A percentile compares a stretch with the other conserved stretches of the same genome.
phyloP scores from a whole-genome alignment of 2,113 vertebrate genomes.

The Aramus guarauna region DNA sequence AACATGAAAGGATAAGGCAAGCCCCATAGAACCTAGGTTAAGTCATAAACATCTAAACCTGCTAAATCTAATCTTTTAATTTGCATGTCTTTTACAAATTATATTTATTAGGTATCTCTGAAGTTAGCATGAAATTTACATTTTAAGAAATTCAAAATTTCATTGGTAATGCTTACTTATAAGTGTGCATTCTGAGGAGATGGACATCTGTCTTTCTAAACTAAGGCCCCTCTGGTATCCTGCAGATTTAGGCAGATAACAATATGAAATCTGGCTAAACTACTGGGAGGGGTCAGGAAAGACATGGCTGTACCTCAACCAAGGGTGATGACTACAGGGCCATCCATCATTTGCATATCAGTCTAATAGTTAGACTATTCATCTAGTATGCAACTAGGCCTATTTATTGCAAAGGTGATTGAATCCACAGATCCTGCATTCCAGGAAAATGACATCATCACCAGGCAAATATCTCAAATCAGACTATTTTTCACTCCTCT shows the following conservation, averaged over 20 bases:
- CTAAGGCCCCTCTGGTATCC: neutral
- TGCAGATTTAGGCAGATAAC: neutral
- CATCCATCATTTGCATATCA: neutral
- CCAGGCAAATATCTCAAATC: neutral
- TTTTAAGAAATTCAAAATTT: neutral
- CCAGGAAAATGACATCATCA: neutral
- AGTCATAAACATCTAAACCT: neutral
- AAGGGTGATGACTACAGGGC: neutral
- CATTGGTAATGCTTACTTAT: fast-evolving
- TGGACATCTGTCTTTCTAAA: neutral
- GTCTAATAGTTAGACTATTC: neutral
- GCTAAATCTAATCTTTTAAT: neutral
- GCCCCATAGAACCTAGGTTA: neutral
- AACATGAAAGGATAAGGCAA: neutral
- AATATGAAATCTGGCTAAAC: neutral
- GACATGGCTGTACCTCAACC: neutral
- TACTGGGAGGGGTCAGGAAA: neutral
- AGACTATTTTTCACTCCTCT: neutral
- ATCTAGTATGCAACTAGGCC: neutral
- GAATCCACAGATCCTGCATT: neutral
- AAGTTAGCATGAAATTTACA: neutral
- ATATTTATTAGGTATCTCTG: neutral
- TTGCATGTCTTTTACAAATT: neutral
- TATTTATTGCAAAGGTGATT: neutral
- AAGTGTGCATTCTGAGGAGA: neutral